Conservation (phyloP, 1,140 invertebrate genomes). For the Bombus fervidus region DNA sequence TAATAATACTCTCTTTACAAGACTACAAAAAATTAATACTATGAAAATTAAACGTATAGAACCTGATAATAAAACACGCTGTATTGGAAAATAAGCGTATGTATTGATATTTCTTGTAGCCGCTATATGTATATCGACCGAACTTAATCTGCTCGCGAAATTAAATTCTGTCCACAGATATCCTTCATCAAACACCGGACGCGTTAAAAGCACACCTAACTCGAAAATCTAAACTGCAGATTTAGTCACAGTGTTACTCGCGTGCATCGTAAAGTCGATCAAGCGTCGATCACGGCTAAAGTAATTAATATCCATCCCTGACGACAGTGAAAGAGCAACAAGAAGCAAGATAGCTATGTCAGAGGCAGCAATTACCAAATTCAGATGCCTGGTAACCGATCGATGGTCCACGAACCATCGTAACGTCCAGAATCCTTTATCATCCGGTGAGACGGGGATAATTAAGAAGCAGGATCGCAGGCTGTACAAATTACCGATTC, state of each 20-base stretch:
- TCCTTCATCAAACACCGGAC: neutral
- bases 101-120: too few relatives aligned
- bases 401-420: neutral
- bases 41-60: too few relatives aligned
- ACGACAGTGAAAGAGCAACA: neutral
- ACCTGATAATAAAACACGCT: too few relatives aligned
- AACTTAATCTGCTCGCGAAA: neutral
- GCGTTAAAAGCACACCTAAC: neutral
- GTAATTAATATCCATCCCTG: constrained; percentile 11
- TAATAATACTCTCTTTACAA: too few relatives aligned
- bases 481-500: constrained; percentile 61
- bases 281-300: neutral
- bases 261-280: neutral
- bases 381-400: neutral
- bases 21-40: too few relatives aligned
- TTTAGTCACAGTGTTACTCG: constrained; percentile 6
- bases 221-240: too few relatives aligned
- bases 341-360: constrained; percentile 18
- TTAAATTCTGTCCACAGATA: neutral
- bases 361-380: constrained; percentile 31
- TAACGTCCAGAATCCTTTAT: neutral
- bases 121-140: too few relatives aligned
- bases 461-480: constrained; percentile 56
- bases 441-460: constrained; percentile 28
- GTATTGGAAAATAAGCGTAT: too few relatives aligned